Conservation (phyloP, 1,140 invertebrate species). For the Anastatus disparis region DNA sequence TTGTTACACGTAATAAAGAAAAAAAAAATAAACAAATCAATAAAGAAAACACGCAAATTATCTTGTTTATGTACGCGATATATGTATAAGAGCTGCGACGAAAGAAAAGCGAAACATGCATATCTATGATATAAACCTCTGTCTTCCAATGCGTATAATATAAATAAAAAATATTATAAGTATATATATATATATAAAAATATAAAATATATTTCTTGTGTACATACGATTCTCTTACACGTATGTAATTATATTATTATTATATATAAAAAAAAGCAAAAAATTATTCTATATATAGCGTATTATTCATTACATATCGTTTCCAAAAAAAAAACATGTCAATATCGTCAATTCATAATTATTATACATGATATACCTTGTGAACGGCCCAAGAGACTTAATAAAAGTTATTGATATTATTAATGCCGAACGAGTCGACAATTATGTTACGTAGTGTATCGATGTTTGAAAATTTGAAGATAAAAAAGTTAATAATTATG, state of each 20-base stretch:
- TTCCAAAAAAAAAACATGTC: constrained; percentile 42
- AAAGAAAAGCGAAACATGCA: constrained; percentile 40
- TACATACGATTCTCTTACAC: constrained; percentile 30
- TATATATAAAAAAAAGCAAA: constrained; percentile 13
- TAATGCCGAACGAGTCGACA: constrained; percentile 20
- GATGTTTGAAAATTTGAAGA: not conserved
- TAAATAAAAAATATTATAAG: constrained; percentile 46
- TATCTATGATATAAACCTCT: constrained; percentile 56
- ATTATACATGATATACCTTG: not conserved
- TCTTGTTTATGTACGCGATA: too few relatives aligned
- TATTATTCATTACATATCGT: constrained; percentile 33
- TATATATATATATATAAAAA: constrained; percentile 53
- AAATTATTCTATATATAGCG: not conserved
- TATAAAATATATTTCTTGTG: constrained; percentile 34
- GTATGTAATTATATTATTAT: constrained; percentile 35
- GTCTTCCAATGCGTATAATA: constrained; percentile 64
- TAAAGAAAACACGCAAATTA: too few relatives aligned
- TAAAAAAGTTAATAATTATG: not conserved
- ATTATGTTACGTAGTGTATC: constrained; percentile 3
- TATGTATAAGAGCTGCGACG: too few relatives aligned
- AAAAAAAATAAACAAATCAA: too few relatives aligned
- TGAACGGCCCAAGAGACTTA: constrained; percentile 11
- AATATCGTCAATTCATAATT: constrained; percentile 40
- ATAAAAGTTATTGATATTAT: constrained; percentile 26
- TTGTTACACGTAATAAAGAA: too few relatives aligned